phyloP scores from a whole-genome alignment of 2,113 vertebrate species.

The Lepidothrix coronata region DNA sequence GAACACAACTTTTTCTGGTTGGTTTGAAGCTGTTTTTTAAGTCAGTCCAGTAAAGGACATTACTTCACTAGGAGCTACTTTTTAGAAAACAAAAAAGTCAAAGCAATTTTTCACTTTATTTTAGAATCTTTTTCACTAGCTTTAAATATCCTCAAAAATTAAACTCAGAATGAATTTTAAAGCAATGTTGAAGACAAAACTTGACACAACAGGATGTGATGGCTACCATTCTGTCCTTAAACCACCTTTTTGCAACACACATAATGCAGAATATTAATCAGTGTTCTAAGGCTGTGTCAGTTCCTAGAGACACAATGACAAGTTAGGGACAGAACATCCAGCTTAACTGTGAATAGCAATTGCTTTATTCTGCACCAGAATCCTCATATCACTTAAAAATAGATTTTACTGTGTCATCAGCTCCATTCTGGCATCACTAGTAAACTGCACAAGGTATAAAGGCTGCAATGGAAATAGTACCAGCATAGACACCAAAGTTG shows the following conservation, averaged over 20 bases:
- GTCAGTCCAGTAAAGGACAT: background rate
- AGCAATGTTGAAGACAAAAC: background rate
- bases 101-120: background rate
- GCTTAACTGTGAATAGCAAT: slow-evolving; percentile 20
- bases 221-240: slow-evolving; percentile 43
- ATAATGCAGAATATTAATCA: slow-evolving; percentile 46
- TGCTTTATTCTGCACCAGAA: slow-evolving; percentile 13
- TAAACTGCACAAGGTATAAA: background rate
- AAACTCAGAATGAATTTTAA: background rate
- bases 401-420: slow-evolving; percentile 46
- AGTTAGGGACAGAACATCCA: slow-evolving; percentile 35
- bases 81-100: background rate
- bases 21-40: background rate
- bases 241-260: slow-evolving; percentile 10
- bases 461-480: background rate
- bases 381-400: slow-evolving; percentile 41
- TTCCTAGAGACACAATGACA: slow-evolving; percentile 36
- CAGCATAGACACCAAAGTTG: slow-evolving; percentile 7
- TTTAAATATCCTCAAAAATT: background rate
- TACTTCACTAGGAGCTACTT: background rate
- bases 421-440: slow-evolving; percentile 31
- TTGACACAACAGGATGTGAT: background rate
- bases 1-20: background rate
- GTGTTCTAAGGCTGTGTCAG: slow-evolving; percentile 23
- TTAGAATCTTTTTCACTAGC: background rate